Evolutionary conservation across 2,797 vertebrate species (phyloP), one percentile per base, ranked within the genome.

Genomic region (Hylomyscus alleni): DNA sequence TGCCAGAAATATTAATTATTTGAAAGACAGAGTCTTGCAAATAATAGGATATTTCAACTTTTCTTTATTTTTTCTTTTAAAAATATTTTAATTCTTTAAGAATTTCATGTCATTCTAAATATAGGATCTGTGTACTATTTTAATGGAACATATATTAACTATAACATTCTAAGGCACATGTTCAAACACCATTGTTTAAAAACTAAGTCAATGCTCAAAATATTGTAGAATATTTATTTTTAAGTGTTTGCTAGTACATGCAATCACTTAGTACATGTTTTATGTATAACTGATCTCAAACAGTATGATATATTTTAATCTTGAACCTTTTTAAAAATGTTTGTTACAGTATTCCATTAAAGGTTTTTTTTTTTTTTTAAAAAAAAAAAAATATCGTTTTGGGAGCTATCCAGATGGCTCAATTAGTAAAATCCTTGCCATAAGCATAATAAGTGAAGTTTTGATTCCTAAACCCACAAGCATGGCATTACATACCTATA

Each of bases 271-370:
- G n/a, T n/a, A n/a, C n/a, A n/a, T 65, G 9, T 1, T 82, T 52
- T 77, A 69, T 34, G 58, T 34, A 58, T 40, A 72, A 62, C 69
- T 90, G 52, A 97, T n/a, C 65, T 85, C 20, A 58, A 87, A 58
- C 3, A 65, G 31, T 62, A 93, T 80, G 92, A 83, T 54, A 10
- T 4, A 81, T 72, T 81, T 73, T 73, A 78, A 77, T 75, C 89
- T 50, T 44, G n/a, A 95, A 93, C 10, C 58, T 95, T 92, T 84
- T 84, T 76, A 60, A 44, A 67, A 50, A 14, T 77, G 83, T 87
- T 95, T 97, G 9, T 88, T 60, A 85, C 8, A 69, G 37, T 22
- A 69, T 82, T 91, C 82, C 13, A 91, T 29, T 92, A 47, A 92
- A 75, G 19, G 82, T 91, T 92, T 62, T 65, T 75, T 40, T 22